phyloP scores from a whole-genome alignment of 2,113 vertebrate species.

The Tichodroma muraria region DNA sequence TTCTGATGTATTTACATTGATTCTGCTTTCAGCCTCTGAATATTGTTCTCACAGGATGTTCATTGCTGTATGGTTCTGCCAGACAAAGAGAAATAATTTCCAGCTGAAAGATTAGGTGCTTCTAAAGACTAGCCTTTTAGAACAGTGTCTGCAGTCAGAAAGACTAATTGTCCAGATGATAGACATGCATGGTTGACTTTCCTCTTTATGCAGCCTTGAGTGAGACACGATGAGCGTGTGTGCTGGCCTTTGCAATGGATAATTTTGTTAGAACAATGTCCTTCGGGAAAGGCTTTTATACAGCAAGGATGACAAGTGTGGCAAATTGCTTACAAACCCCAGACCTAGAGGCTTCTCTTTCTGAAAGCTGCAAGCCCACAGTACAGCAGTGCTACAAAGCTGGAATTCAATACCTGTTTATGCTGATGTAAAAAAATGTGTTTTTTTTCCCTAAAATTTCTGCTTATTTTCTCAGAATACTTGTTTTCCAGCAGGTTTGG shows the following conservation, averaged over 20 bases:
- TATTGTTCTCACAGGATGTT: not conserved
- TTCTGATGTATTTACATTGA: not conserved
- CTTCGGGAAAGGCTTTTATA: constrained; percentile 53
- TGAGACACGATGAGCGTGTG: constrained; percentile 43
- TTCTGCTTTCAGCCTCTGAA: not conserved
- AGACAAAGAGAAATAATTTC: constrained; percentile 46
- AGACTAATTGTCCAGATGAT: constrained; percentile 52
- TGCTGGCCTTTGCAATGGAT: constrained; percentile 45
- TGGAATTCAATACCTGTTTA: not conserved
- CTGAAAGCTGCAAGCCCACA: not conserved
- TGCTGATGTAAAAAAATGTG: not conserved
- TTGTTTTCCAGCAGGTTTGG: not conserved
- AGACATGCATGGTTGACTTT: constrained; percentile 48
- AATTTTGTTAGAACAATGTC: constrained; percentile 59
- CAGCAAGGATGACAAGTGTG: constrained; percentile 50
- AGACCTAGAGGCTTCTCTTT: not conserved
- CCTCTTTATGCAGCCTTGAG: constrained; percentile 44
- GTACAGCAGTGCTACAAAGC: not conserved
- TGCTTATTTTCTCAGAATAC: not conserved
- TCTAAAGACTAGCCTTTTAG: constrained; percentile 23
- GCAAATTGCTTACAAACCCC: constrained; percentile 46
- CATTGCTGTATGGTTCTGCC: constrained; percentile 6
- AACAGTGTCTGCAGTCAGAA: constrained; percentile 24
- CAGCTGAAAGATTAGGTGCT: constrained; percentile 42
- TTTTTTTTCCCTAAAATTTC: not conserved